phyloP scores from a whole-genome alignment of 2,888 invertebrate genomes.

The Acleris sparsana region DNA sequence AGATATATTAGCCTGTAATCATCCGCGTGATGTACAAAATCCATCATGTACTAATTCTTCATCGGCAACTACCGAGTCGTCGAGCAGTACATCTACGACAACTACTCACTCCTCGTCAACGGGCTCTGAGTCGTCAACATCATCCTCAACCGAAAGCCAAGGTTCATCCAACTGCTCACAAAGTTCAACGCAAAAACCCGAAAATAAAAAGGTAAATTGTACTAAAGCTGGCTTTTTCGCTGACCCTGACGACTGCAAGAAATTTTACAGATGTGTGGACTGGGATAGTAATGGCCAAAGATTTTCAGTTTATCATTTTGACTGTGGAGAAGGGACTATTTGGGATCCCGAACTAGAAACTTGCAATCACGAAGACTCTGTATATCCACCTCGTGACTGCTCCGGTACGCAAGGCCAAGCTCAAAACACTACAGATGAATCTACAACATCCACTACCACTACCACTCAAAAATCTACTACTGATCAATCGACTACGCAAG shows the following conservation, averaged over 20 bases:
- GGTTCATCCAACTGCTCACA: constrained; percentile 54
- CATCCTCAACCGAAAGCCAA: constrained; percentile 45
- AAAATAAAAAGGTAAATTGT: constrained; percentile 67
- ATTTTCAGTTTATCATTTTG: constrained; percentile 86
- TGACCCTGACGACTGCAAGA: constrained; percentile 84
- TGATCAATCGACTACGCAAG: constrained; percentile 42
- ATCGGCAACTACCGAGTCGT: constrained; percentile 40
- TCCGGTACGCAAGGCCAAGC: constrained; percentile 60
- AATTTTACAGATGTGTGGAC: constrained; percentile 87
- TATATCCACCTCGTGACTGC: constrained; percentile 83
- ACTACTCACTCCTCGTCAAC: constrained; percentile 37
- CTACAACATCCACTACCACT: constrained; percentile 38
- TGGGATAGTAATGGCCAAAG: constrained; percentile 80
- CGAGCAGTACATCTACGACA: constrained; percentile 39
- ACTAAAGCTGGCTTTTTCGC: constrained; percentile 85
- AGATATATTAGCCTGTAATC: constrained; percentile 73
- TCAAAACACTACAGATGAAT: constrained; percentile 46
- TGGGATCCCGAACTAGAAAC: constrained; percentile 87
- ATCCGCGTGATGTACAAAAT: constrained; percentile 69
- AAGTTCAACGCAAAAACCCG: constrained; percentile 56
- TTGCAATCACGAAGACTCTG: constrained; percentile 87
- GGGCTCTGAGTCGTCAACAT: constrained; percentile 33
- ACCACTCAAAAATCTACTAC: constrained; percentile 36
- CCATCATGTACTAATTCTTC: constrained; percentile 58
- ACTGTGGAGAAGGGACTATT: constrained; percentile 88